Conservation (phyloP, 1,140 invertebrate species). For the Xylocopa sonorina region DNA sequence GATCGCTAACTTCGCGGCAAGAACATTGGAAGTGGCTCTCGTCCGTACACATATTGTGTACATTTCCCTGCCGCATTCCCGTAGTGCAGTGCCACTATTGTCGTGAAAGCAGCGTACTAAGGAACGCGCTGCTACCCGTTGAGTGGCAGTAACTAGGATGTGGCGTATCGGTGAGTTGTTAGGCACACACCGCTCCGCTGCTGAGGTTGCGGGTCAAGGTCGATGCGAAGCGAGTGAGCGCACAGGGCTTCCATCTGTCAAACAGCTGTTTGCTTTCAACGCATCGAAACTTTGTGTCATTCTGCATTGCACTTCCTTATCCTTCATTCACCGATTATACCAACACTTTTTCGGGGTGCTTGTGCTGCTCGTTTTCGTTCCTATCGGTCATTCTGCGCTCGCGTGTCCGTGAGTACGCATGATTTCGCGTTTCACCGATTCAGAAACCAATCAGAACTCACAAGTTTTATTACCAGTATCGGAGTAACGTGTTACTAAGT, state of each 20-base stretch:
- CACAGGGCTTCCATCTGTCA: conserved; percentile 77
- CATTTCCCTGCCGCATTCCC: conserved; percentile 26
- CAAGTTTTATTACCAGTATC: neutral
- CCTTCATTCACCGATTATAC: conserved; percentile 3
- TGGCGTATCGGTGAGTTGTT: conserved; percentile 75
- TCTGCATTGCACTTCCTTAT: conserved; percentile 28
- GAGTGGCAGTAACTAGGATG: conserved; percentile 69
- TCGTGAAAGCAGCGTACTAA: conserved; percentile 30
- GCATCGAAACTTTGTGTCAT: conserved; percentile 50
- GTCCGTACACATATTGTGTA: conserved; percentile 40
- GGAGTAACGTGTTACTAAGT: neutral
- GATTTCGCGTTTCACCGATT: conserved; percentile 4
- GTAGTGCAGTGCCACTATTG: conserved; percentile 42
- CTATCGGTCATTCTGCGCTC: neutral
- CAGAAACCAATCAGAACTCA: neutral
- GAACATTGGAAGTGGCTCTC: conserved; percentile 26
- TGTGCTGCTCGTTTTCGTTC: neutral
- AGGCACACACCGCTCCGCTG: conserved; percentile 52
- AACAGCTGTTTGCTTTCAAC: conserved; percentile 80
- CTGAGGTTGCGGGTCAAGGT: conserved; percentile 80
- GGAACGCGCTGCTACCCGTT: conserved; percentile 49
- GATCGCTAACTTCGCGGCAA: conserved; percentile 17
- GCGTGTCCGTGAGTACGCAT: conserved; percentile 19
- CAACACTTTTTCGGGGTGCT: neutral
- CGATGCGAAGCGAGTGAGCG: conserved; percentile 60